These are phyloP conservation scores for Phymorhynchus buccinoides DNA, from an alignment of 1,140 invertebrate species.

Conservation along the genomic window DNA sequence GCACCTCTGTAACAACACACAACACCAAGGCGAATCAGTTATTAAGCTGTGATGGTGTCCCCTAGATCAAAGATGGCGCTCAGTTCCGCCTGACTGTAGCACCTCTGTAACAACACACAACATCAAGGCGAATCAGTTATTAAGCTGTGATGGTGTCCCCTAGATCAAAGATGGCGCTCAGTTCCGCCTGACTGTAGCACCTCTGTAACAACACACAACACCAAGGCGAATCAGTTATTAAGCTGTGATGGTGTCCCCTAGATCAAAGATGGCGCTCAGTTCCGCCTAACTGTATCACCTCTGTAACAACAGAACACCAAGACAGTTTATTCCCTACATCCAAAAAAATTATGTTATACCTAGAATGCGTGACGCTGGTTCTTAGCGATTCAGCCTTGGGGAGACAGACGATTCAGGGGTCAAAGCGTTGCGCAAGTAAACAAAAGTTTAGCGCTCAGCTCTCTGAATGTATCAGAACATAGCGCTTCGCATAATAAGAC, in stretches of 20 bases:
- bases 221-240: not conserved
- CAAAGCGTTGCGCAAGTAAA: too few relatives aligned
- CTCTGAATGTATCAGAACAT: too few relatives aligned
- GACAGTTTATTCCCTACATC: too few relatives aligned
- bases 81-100: constrained; percentile 42
- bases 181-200: constrained; percentile 44
- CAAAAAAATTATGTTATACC: too few relatives aligned
- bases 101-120: constrained; percentile 29
- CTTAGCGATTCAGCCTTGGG: too few relatives aligned
- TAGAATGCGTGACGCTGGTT: too few relatives aligned
- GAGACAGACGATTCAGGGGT: too few relatives aligned
- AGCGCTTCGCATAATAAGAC: too few relatives aligned
- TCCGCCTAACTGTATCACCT: constrained; percentile 43
- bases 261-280: constrained; percentile 30
- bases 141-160: not conserved
- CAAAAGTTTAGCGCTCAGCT: too few relatives aligned
- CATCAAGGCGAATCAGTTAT: constrained; percentile 7
- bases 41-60: not conserved
- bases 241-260: not conserved
- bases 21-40: constrained; percentile 28
- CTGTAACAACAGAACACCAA: too few relatives aligned
- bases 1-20: constrained; percentile 34
- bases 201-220: too few relatives aligned
- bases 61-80: constrained; percentile 26
- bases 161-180: constrained; percentile 29